Conservation (phyloP, 2,797 vertebrate genomes). For the Cercopithecus petaurista region DNA sequence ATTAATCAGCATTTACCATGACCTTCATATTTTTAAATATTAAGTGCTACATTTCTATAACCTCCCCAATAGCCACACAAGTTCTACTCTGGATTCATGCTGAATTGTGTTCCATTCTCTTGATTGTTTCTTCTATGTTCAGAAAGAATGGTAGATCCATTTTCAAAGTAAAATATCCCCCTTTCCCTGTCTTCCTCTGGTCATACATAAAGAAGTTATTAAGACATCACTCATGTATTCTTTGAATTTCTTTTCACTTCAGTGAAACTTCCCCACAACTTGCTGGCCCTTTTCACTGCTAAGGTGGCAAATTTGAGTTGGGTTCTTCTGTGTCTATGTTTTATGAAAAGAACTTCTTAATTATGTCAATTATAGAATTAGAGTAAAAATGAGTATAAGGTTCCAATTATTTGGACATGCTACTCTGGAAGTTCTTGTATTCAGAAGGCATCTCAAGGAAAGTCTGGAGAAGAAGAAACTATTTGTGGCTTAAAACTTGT, state of each 20-base stretch:
- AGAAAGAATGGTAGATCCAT: background rate
- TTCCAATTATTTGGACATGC: constrained; percentile 1
- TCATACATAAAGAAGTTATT: constrained; percentile 42
- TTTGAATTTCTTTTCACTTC: constrained; percentile 36
- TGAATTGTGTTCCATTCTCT: constrained; percentile 22
- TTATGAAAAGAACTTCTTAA: constrained; percentile 50
- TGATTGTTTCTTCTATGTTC: background rate
- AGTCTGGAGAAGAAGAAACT: background rate
- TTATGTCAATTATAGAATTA: background rate
- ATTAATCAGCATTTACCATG: background rate
- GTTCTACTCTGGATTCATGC: background rate
- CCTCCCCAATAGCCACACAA: constrained; percentile 9
- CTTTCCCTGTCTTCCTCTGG: background rate
- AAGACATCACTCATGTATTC: constrained; percentile 4
- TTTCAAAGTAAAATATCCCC: constrained; percentile 50
- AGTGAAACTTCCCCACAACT: background rate
- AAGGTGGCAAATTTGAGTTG: background rate
- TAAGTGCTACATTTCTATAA: constrained; percentile 22
- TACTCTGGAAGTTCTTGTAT: constrained; percentile 33
- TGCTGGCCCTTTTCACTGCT: background rate
- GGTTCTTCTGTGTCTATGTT: constrained; percentile 2
- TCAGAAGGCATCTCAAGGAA: constrained; percentile 45
- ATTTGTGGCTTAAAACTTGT: background rate
- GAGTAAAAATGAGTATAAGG: background rate
- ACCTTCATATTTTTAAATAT: constrained; percentile 42